A percentile compares a stretch with the other conserved stretches of the same genome.
phyloP scores from a whole-genome alignment of 2,797 vertebrate genomes.

The Hippocampus kuda region DNA sequence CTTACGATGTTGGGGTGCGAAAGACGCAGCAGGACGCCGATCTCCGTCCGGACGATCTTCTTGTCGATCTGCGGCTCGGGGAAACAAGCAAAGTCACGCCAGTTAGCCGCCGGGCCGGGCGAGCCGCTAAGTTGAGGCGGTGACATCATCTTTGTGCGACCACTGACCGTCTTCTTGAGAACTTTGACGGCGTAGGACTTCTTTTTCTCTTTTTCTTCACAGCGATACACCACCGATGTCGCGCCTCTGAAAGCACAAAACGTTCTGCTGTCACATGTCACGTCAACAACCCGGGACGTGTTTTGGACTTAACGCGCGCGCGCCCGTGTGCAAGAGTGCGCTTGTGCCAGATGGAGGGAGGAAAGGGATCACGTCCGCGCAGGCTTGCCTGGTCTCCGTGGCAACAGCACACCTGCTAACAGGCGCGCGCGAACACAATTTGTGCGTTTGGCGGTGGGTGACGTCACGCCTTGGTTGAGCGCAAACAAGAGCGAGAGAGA shows the following conservation, averaged over 20 bases:
- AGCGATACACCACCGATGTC: constrained; percentile 80
- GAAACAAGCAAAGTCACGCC: not conserved
- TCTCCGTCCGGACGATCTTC: constrained; percentile 84
- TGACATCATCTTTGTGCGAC: not conserved
- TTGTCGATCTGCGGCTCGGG: constrained; percentile 73
- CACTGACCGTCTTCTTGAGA: constrained; percentile 82
- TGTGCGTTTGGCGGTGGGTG: not conserved
- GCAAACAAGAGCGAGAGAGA: not conserved
- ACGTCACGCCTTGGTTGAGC: not conserved
- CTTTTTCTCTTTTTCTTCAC: constrained; percentile 77
- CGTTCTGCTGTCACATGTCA: too few species aligned
- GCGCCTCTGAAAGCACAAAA: constrained; percentile 69
- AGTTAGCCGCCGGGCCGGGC: not conserved
- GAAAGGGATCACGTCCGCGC: constrained; percentile 9
- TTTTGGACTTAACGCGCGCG: too few species aligned
- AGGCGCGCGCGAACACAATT: constrained; percentile 15
- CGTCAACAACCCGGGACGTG: too few species aligned
- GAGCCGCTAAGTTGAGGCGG: not conserved
- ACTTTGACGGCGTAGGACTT: constrained; percentile 76
- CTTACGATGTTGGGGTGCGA: constrained; percentile 86
- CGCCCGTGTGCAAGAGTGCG: too few species aligned
- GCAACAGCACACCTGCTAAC: constrained; percentile 51
- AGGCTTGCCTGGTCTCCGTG: constrained; percentile 34
- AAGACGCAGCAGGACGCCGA: constrained; percentile 78
- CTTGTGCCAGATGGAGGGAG: constrained; percentile 41